phyloP scores from a whole-genome alignment of 2,888 invertebrate species.

The Tetanocera ferruginea region DNA sequence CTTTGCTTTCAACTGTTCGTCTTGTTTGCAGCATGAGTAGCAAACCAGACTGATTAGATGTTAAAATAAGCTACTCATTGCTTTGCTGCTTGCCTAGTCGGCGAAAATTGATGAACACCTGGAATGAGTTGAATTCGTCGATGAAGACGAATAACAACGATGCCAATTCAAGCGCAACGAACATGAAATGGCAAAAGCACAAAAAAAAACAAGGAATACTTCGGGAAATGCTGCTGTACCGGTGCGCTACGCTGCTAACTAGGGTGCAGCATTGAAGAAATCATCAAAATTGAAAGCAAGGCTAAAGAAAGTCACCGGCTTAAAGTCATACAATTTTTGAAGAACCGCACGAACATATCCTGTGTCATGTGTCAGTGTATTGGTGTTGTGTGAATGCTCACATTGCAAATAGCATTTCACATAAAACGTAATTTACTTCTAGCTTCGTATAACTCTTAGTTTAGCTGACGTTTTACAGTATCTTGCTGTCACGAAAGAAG shows the following conservation, averaged over 20 bases:
- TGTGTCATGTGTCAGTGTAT: not conserved
- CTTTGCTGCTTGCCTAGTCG: constrained; percentile 62
- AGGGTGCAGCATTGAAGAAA: not conserved
- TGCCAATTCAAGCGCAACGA: constrained; percentile 23
- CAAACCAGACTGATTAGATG: constrained; percentile 7
- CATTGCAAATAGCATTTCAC: no score
- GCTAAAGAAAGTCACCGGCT: constrained; percentile 15
- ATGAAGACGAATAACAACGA: not conserved
- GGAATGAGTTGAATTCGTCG: constrained; percentile 60
- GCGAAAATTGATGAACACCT: constrained; percentile 60
- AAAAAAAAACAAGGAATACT: no score
- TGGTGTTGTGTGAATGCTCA: no score
- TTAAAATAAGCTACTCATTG: constrained; percentile 40
- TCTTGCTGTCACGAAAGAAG: no score
- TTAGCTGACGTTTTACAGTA: no score
- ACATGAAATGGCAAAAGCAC: constrained; percentile 53
- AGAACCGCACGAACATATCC: constrained; percentile 6
- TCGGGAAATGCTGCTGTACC: constrained; percentile 15
- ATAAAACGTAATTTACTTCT: no score
- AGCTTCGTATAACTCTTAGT: no score
- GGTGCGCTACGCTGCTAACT: not conserved
- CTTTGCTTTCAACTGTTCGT: not conserved
- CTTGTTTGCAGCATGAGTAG: not conserved
- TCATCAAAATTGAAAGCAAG: not conserved
- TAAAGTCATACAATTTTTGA: constrained; percentile 22